These are phyloP conservation scores for Himantopus leucocephalus DNA, from an alignment of 2,113 vertebrate species.

Conservation along the genomic window DNA sequence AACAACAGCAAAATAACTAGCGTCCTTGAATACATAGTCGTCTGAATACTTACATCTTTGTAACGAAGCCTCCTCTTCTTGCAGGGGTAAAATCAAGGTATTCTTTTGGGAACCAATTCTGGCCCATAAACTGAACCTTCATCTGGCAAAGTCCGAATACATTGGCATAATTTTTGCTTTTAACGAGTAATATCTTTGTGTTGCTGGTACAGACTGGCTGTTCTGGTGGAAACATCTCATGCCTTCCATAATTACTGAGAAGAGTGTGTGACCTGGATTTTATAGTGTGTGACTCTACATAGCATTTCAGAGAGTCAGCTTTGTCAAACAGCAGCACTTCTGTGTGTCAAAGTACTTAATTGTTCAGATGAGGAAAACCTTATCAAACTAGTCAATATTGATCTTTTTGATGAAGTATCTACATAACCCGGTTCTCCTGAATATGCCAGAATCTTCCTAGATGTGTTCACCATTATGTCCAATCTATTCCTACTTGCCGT, in stretches of 20 bases:
- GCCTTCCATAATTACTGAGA: not conserved
- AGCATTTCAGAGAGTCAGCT: not conserved
- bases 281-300: not conserved
- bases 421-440: not conserved
- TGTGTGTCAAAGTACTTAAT: not conserved
- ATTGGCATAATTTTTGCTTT: not conserved
- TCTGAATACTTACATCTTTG: not conserved
- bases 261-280: not conserved
- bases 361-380: not conserved
- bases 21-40: not conserved
- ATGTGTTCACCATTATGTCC: not conserved
- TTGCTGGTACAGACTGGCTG: not conserved
- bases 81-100: not conserved
- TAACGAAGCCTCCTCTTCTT: not conserved
- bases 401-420: not conserved
- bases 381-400: not conserved
- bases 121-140: not conserved
- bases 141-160: not conserved
- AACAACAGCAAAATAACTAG: not conserved
- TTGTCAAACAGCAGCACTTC: not conserved
- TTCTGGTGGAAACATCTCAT: not conserved
- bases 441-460: not conserved
- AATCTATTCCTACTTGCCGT: not conserved
- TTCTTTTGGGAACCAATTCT: not conserved
- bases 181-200: not conserved